Evolutionary conservation across 2,113 vertebrate genomes (phyloP).

Genomic region (Girardinichthys multiradiatus): DNA sequence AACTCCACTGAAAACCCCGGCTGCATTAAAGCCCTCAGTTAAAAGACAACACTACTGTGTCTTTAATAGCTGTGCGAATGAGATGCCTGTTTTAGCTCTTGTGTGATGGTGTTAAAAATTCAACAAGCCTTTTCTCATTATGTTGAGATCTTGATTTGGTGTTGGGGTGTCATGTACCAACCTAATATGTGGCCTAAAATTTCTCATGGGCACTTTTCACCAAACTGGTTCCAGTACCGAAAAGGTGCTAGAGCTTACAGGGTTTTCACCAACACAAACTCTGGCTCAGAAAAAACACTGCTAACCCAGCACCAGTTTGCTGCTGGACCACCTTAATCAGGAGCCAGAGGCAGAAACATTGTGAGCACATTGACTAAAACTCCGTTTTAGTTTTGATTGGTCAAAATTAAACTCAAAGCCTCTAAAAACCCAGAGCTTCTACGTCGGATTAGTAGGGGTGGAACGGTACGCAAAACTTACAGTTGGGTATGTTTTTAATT

Average conservation of each 20-base stretch:
- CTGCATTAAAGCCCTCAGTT: neutral
- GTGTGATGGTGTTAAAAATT: neutral
- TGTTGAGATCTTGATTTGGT: neutral
- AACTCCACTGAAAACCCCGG: neutral
- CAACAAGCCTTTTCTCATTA: neutral
- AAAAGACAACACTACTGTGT: neutral
- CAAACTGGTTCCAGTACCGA: neutral
- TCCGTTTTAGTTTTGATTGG: too few relatives aligned
- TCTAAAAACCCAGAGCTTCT: too few relatives aligned
- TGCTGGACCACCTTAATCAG: too few relatives aligned
- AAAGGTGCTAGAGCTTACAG: neutral
- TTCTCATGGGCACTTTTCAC: neutral
- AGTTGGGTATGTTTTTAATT: too few relatives aligned
- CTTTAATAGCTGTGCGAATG: neutral
- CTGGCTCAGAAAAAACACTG: too few relatives aligned
- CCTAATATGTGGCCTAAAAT: conserved; percentile 1
- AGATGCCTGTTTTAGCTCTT: neutral
- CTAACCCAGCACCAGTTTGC: too few relatives aligned
- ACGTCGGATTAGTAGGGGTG: too few relatives aligned
- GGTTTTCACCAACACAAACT: neutral
- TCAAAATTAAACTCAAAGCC: too few relatives aligned
- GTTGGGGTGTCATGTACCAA: neutral
- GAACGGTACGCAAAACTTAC: too few relatives aligned
- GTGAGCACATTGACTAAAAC: too few relatives aligned
- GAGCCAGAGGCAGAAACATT: too few relatives aligned